Base-by-base conservation (phyloP, 2,797 vertebrate genomes). In the Coccyzus lansbergi region DNA sequence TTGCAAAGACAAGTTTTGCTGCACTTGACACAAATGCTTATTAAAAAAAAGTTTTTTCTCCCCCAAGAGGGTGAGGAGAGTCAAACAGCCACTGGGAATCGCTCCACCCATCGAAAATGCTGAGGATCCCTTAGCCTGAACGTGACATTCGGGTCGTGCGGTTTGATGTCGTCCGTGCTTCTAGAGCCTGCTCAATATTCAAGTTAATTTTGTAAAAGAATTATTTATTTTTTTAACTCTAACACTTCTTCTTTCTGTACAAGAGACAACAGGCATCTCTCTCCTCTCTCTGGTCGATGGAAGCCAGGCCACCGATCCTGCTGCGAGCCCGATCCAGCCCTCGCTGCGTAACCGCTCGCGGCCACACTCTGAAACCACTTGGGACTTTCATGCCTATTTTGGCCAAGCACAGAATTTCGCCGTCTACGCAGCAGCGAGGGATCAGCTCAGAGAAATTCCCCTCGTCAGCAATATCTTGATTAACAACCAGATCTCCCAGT, bases 341-440 rank as follows among this genome's bases (percentile, higher is more conserved):
- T 34, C 40, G 0, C 1, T 1, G 2, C 0, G 0, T 29, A 20
- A 34, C 51, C 8, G 25, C 42, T 8, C 33, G 55, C 62, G 34
- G 56, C 59, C 68, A 3, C 21, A 2, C 36, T 16, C 29, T 3
- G 19, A 81, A 59, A 25, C 69, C 53, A 7, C 51, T 33, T 4
- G 25, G 74, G 62, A 72, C 2, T 0, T 78, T 28, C 9, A 20
- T 17, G 69, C 36, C 36, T 36, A 2, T 88, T 94, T 71, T 46
- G 33, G 24, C 63, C 83, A 33, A 62, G 40, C 19, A 12, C 60
- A 5, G 19, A 69, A 83, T 70, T 85, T 78, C 60, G 20, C 77
- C 6, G 10, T 38, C 56, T 38, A 3, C 0, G 1, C 44, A 38
- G 40, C 15, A 82, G 38, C 0, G 0, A 80, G 53, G 28, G 28